phyloP scores from a whole-genome alignment of 2,113 vertebrate genomes.

The Lathamus discolor region DNA sequence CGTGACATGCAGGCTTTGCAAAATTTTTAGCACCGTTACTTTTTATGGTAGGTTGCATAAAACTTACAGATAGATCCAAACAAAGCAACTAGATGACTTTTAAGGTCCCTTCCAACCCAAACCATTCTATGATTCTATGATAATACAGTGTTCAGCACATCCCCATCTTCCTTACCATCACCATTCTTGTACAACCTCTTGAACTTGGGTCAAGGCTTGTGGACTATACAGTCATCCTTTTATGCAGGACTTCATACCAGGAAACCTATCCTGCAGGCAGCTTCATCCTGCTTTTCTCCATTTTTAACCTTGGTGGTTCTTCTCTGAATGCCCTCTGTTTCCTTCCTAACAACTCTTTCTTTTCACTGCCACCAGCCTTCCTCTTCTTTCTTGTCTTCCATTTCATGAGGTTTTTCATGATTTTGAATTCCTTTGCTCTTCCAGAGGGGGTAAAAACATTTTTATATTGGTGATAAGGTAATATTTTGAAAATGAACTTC shows the following conservation, averaged over 20 bases:
- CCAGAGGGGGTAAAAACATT: neutral
- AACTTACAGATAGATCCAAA: neutral
- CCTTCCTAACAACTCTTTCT: neutral
- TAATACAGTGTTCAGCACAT: neutral
- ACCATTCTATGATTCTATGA: neutral
- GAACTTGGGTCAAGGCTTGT: neutral
- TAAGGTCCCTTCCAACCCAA: neutral
- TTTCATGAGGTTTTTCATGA: neutral
- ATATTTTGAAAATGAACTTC: neutral
- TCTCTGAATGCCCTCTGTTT: neutral
- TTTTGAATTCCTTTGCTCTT: neutral
- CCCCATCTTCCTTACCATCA: neutral
- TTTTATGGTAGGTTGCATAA: neutral
- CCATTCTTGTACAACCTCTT: neutral
- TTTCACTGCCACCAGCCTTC: neutral
- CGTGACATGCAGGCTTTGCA: neutral
- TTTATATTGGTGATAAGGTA: neutral
- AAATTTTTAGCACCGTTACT: neutral
- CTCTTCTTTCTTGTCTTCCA: neutral
- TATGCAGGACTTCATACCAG: neutral
- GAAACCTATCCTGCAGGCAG: neutral
- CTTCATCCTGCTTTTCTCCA: neutral
- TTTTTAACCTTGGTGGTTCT: neutral
- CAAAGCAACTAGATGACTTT: neutral
- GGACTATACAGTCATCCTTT: neutral